Base-by-base conservation (phyloP, 2,797 vertebrate species). In the Rhinichthys osculus region DNA sequence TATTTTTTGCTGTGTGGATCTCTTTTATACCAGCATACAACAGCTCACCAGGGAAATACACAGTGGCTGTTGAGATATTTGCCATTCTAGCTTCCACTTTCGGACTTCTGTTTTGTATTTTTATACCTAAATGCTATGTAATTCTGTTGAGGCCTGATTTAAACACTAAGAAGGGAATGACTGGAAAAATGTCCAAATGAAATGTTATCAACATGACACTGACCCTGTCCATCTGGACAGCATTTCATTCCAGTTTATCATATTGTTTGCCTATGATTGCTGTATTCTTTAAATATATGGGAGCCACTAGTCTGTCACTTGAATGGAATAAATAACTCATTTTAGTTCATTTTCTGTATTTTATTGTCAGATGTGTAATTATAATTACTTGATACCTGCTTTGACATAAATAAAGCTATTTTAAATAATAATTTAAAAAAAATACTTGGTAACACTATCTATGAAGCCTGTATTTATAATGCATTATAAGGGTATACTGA, bases 1-100 rank as follows among this genome's bases (percentile, higher is more conserved):
- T 95, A 52, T 95, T 96, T 91, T 95, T 91, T 23, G 92, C 94
- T 0, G 95, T 96, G 16, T 95, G 95, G 95, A 92, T 96, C 70
- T 93, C 94, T 27, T 96, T 96, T 86, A 95, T 95, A 11, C 95
- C 95, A 9, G 94, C 94, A 71, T 91, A 96, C 87, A 90, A 94
- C 83, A 95, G 94, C 72, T 93, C 92, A 50, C 94, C 94, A 11
- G 94, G 95, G 71, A 95, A 96, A 87, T 95, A 94, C 50, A 95
- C 94, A 21, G 94, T 95, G 3, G 95, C 94, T 23, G 94, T 95
- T 40, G 95, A 96, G 89, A 92, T 95, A 66, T 96, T 96, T 90
- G 94, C 95, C 42, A 95, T 94, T 44, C 86, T 95, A 83, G 93
- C 93, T n/a, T 95, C 95, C 6, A 93, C 93, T 90, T 96, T 94